These are phyloP conservation scores for Sciurus vulgaris DNA, from an alignment of 2,797 vertebrate genomes.

Conservation along the genomic window DNA sequence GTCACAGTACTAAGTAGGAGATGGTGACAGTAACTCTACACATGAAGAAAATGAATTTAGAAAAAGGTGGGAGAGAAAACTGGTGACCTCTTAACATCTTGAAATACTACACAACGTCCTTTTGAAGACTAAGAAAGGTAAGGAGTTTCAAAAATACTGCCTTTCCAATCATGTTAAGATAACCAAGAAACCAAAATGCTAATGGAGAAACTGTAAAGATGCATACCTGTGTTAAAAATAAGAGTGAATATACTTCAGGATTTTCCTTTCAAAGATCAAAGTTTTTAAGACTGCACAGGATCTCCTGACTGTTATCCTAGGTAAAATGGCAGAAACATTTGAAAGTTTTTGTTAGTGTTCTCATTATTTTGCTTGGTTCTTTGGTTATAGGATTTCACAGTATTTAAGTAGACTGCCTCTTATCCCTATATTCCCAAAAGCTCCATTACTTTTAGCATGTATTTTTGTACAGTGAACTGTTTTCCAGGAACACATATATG, in stretches of 20 bases:
- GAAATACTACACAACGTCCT: background rate
- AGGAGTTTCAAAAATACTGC: background rate
- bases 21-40: background rate
- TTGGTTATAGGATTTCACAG: background rate
- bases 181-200: background rate
- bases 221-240: background rate
- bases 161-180: background rate
- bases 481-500: background rate
- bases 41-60: background rate
- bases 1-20: background rate
- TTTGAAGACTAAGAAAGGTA: background rate
- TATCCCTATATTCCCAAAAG: background rate
- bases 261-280: background rate
- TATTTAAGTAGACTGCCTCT: background rate
- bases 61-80: background rate
- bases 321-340: background rate
- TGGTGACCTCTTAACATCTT: background rate
- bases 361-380: background rate
- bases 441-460: background rate
- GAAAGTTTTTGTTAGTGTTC: background rate
- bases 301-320: background rate
- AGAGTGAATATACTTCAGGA: background rate
- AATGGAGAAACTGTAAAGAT: background rate
- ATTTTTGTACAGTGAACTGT: background rate
- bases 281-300: background rate